phyloP scores from a whole-genome alignment of 2,888 invertebrate species.

The Pollenia labialis region DNA sequence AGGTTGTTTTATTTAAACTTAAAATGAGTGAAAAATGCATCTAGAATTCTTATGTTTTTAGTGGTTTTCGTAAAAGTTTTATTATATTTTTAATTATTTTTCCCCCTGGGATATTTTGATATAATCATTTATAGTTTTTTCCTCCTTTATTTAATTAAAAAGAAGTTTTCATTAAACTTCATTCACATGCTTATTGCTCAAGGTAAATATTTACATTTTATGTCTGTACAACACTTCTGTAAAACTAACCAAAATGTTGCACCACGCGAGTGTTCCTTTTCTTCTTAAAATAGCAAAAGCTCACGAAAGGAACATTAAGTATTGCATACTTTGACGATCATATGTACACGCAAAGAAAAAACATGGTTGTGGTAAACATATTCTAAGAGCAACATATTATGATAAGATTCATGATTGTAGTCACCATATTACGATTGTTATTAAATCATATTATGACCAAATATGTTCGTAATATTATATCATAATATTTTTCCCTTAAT shows the following conservation, averaged over 20 bases:
- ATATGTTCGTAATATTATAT: no score
- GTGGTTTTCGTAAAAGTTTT: conserved; percentile 3
- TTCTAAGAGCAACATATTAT: no score
- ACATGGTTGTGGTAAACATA: no score
- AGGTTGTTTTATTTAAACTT: not conserved
- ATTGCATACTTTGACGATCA: not conserved
- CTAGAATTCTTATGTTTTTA: not conserved
- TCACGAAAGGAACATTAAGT: conserved; percentile 11
- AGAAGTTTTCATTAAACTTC: conserved; percentile 49
- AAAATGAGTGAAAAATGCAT: not conserved
- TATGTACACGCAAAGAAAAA: no score
- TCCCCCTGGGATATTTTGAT: conserved; percentile 24
- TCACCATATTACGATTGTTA: no score
- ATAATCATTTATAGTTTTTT: conserved; percentile 39
- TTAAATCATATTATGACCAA: no score
- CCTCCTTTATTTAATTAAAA: conserved; percentile 57
- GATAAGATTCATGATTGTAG: no score
- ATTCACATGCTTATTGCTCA: conserved; percentile 44
- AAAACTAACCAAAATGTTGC: conserved; percentile 53
- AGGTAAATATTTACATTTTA: conserved; percentile 52
- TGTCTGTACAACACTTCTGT: conserved; percentile 41
- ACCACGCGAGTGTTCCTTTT: conserved; percentile 36
- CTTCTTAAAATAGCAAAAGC: conserved; percentile 24
- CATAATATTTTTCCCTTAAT: no score
- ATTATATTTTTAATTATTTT: conserved; percentile 39